Evolutionary conservation across 2,888 invertebrate genomes (phyloP), one percentile per base, ranked within the genome.

Genomic region (Synergus umbraculus): DNA sequence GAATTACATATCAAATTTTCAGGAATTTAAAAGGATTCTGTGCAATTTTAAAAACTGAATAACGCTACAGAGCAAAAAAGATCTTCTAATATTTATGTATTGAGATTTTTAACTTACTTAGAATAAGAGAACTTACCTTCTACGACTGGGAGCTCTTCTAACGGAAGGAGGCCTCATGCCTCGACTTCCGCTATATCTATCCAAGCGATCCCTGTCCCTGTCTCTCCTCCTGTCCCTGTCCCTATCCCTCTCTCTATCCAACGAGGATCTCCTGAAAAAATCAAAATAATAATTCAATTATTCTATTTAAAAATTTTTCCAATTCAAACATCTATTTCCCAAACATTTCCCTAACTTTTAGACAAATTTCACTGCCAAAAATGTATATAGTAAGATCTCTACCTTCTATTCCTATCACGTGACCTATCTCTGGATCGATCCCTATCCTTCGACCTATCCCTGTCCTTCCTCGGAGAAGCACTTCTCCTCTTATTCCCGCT

Each of bases 181-280:
- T 41, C 91, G 91, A 80, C 87, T 87, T 4, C 91, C 90, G 79
- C 91, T 89, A 81, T 91, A 92, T 83, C 91, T 85, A 44, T 91
- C 91, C 82, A 91, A 79, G 78, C 91, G 85, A 13, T 91, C 91
- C 37, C 89, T 85, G 18, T 87, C 88, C 22, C 93, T 87, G 83
- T 92, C 92, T 76, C 90, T 85, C 10, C 90, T 91, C 5, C 90
- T 86, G 80, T 92, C 89, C 87, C 88, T 90, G 87, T 91, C 90
- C 76, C 86, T 84, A 86, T 94, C 93, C 82, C 93, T 92, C 83
- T 93, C 94, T 86, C 92, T 93, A 80, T 93, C 93, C 79, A 88
- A 73, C 79, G 90, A 84, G 65, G 91, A 87, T 83, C 92, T 88
- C 82, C 92, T 92, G n/a, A 76, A 83, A 79, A 78, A 82, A 77